These are phyloP conservation scores for Nanorana parkeri DNA, from an alignment of 2,113 vertebrate genomes.

Conservation along the genomic window DNA sequence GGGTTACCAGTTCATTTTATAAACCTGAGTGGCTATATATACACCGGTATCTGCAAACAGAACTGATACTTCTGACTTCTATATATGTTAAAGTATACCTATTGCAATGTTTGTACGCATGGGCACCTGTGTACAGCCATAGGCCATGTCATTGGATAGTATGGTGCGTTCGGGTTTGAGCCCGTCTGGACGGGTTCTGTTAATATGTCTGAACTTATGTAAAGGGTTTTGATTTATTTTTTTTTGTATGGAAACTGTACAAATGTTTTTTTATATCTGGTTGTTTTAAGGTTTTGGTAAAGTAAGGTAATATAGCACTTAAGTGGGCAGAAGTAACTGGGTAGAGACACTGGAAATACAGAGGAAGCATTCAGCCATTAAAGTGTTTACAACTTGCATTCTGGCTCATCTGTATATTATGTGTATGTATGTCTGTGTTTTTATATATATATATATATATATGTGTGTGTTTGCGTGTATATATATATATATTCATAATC, in stretches of 20 bases:
- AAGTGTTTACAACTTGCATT: constrained; percentile 32
- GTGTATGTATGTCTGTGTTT: background rate
- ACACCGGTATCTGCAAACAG: background rate
- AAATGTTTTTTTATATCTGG: constrained; percentile 54
- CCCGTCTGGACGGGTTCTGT: constrained; percentile 44
- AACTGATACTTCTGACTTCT: background rate
- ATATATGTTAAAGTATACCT: constrained; percentile 4
- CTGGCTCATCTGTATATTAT: background rate
- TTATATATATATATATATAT: background rate
- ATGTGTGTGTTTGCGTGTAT: background rate
- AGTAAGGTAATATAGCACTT: constrained; percentile 42
- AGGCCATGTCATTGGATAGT: background rate
- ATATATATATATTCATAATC: background rate
- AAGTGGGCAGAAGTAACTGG: constrained; percentile 19
- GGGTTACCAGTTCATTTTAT: background rate
- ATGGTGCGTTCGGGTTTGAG: constrained; percentile 7
- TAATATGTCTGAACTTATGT: constrained; percentile 13
- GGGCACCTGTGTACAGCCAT: background rate
- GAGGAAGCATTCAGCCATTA: constrained; percentile 39
- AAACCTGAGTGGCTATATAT: constrained; percentile 1
- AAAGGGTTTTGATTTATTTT: constrained; percentile 25
- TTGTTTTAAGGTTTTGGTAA: constrained; percentile 49
- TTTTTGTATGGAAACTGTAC: constrained; percentile 48
- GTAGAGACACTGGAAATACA: constrained; percentile 49
- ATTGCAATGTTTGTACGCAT: background rate